Conservation (phyloP, 2,113 vertebrate genomes). For the Amphilophus citrinellus region DNA sequence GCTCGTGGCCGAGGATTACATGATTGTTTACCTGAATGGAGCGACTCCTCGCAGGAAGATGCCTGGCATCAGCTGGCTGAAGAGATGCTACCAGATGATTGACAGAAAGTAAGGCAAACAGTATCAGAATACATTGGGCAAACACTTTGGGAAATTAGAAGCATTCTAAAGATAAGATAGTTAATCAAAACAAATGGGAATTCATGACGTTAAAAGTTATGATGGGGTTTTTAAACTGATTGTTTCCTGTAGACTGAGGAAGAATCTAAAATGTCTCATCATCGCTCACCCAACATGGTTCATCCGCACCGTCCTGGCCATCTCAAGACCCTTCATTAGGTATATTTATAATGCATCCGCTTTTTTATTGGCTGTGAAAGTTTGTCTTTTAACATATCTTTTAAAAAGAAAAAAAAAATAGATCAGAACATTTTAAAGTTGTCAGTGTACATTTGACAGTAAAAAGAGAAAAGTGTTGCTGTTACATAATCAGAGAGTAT, state of each 20-base stretch:
- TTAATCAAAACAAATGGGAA: not conserved
- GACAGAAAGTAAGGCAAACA: slow-evolving; percentile 87
- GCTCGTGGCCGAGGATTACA: slow-evolving; percentile 96
- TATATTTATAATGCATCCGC: slow-evolving; percentile 39
- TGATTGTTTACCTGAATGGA: slow-evolving; percentile 97
- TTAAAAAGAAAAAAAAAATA: not conserved
- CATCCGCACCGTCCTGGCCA: slow-evolving; percentile 92
- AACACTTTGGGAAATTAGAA: not conserved
- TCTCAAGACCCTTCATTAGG: slow-evolving; percentile 97
- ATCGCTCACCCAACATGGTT: slow-evolving; percentile 97
- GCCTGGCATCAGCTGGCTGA: slow-evolving; percentile 96
- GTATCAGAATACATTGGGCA: not conserved
- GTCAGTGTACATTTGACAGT: not conserved
- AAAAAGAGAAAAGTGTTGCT: not conserved
- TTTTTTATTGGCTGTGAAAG: not conserved
- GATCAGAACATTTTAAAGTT: not conserved
- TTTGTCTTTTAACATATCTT: not conserved
- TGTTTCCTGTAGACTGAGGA: slow-evolving; percentile 84
- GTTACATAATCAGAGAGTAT: not conserved
- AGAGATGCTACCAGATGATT: slow-evolving; percentile 99
- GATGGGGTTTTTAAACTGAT: slow-evolving; percentile 17
- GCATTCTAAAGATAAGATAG: not conserved
- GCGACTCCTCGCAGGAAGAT: slow-evolving; percentile 94
- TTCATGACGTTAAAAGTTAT: not conserved
- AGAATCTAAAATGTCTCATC: slow-evolving; percentile 94